Evolutionary conservation across 2,797 vertebrate species (phyloP).

Genomic region (Holocentrus rufus): DNA sequence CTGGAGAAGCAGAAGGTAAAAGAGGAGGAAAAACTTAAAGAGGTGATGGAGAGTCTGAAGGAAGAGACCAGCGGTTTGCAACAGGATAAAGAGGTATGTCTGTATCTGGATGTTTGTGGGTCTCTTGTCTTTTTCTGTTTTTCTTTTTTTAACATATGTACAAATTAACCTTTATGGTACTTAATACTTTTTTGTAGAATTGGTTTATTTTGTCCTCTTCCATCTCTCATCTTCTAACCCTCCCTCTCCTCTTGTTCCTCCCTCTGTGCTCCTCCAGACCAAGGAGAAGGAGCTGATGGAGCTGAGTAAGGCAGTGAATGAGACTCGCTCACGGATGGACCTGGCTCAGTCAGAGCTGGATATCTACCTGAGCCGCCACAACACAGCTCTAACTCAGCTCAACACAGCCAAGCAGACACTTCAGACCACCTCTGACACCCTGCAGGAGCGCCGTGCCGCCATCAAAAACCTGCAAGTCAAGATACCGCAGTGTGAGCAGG

Average conservation of each 20-base stretch:
- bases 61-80: slow-evolving; percentile 91
- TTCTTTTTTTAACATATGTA: no score
- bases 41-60: slow-evolving; percentile 91
- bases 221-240: no score
- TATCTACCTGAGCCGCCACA: slow-evolving; percentile 92
- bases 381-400: slow-evolving; percentile 87
- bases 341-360: slow-evolving; percentile 93
- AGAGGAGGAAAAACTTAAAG: slow-evolving; percentile 88
- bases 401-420: slow-evolving; percentile 87
- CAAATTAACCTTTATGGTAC: no score
- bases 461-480: slow-evolving; percentile 85
- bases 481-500: slow-evolving; percentile 84
- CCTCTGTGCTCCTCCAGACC: slow-evolving; percentile 66
- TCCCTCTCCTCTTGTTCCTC: background rate
- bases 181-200: no score
- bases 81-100: slow-evolving; percentile 91
- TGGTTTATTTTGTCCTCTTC: no score
- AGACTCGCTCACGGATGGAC: slow-evolving; percentile 91
- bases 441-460: slow-evolving; percentile 85
- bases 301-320: slow-evolving; percentile 90
- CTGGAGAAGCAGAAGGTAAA: slow-evolving; percentile 87
- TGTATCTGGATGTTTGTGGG: background rate
- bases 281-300: slow-evolving; percentile 92
- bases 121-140: background rate
- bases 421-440: slow-evolving; percentile 81